Percentiles rank a stretch among this genome's conserved stretches.
These are phyloP conservation scores for Ptiloglossa arizonensis DNA, from an alignment of 1,140 invertebrate genomes.

Conservation along the genomic window DNA sequence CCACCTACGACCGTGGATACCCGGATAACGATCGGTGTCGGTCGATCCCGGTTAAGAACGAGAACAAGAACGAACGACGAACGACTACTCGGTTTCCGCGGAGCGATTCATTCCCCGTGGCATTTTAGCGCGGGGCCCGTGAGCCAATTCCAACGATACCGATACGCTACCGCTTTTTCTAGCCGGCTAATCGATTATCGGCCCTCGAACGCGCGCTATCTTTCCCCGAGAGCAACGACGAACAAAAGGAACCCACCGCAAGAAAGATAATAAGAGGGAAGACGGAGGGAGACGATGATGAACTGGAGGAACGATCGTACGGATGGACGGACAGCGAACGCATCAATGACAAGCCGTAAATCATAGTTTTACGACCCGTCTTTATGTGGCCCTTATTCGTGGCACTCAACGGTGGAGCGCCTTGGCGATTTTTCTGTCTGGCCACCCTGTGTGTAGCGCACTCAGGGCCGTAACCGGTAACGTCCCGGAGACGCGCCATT, in stretches of 20 bases:
- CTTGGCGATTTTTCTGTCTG: conserved; percentile 66
- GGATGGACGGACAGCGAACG: conserved; percentile 64
- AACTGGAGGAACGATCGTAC: conserved; percentile 50
- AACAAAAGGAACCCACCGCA: conserved; percentile 28
- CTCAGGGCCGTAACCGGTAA: conserved; percentile 53
- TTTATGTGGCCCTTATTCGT: conserved; percentile 76
- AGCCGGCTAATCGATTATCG: conserved; percentile 58
- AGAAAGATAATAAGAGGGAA: conserved; percentile 57
- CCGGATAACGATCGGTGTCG: neutral
- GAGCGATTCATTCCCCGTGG: neutral
- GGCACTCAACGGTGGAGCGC: conserved; percentile 66
- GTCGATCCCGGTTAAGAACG: too few species aligned
- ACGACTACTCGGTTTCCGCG: conserved; percentile 9
- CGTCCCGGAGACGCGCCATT: neutral
- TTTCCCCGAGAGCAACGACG: conserved; percentile 27
- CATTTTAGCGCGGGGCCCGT: conserved; percentile 38
- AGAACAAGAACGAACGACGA: neutral
- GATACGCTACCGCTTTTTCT: conserved; percentile 51
- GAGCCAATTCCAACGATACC: conserved; percentile 35
- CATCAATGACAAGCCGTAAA: conserved; percentile 79
- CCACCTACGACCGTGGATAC: too few species aligned
- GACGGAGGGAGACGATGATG: conserved; percentile 51
- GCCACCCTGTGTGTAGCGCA: conserved; percentile 58
- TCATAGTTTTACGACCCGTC: conserved; percentile 78
- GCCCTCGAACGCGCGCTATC: conserved; percentile 39